These are phyloP conservation scores for Scaptomyza graminum DNA, from an alignment of 1,140 invertebrate species.

Conservation along the genomic window DNA sequence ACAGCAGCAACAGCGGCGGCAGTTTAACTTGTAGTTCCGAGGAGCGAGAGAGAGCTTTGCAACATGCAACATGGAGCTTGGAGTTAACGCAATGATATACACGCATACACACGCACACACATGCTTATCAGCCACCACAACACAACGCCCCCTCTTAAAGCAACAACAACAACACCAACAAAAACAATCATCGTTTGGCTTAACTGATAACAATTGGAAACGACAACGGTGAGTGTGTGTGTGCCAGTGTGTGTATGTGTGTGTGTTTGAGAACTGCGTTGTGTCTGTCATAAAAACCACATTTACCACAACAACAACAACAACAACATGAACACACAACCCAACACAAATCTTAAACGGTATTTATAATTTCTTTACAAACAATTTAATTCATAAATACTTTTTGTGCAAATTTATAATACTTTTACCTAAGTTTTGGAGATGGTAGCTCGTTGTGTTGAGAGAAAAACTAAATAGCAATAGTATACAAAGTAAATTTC, in stretches of 20 bases:
- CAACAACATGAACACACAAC: slow-evolving; percentile 62
- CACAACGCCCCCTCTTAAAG: no score
- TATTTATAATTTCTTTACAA: slow-evolving; percentile 75
- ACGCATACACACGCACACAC: not conserved
- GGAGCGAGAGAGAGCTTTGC: slow-evolving; percentile 5
- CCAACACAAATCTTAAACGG: slow-evolving; percentile 69
- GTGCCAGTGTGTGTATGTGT: not conserved
- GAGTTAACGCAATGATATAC: not conserved
- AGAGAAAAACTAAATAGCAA: not conserved
- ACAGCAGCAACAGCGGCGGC: slow-evolving; percentile 79
- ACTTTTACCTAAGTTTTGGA: not conserved
- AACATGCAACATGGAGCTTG: not conserved
- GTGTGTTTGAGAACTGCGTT: slow-evolving; percentile 3
- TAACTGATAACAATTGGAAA: not conserved
- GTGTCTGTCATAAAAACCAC: slow-evolving; percentile 28
- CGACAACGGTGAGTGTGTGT: slow-evolving; percentile 3
- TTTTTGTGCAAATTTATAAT: not conserved
- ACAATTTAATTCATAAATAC: not conserved
- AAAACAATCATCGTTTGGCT: slow-evolving; percentile 13
- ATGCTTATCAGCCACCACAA: no score
- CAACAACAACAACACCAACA: not conserved
- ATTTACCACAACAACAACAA: slow-evolving; percentile 39
- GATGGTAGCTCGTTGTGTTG: no score
- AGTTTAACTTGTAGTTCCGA: slow-evolving; percentile 53
- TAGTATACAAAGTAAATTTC: no score